Conservation (phyloP, 2,797 vertebrate species). For the Pseudotriccus pelzelni region DNA sequence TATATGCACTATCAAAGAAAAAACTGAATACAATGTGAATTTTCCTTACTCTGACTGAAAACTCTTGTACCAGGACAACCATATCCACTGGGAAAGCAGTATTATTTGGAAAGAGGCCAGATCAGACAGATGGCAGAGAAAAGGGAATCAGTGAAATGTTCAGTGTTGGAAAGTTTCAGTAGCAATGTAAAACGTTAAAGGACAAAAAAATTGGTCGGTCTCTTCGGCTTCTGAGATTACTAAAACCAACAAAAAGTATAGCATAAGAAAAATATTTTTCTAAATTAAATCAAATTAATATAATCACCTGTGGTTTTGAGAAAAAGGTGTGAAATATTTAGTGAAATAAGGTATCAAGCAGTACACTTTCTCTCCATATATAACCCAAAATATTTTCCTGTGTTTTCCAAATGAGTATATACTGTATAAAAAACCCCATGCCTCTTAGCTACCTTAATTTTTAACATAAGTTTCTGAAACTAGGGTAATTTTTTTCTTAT, state of each 20-base stretch:
- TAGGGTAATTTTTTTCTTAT: conserved; percentile 75
- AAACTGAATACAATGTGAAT: conserved; percentile 63
- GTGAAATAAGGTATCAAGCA: background rate
- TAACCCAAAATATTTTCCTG: background rate
- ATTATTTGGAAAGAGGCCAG: conserved; percentile 86
- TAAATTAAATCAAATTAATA: background rate
- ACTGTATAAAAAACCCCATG: background rate
- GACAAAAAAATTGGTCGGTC: conserved; percentile 78
- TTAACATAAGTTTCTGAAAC: conserved; percentile 75
- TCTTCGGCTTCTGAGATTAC: conserved; percentile 77
- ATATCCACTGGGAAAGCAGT: conserved; percentile 79
- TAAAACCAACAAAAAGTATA: background rate
- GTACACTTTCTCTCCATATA: background rate
- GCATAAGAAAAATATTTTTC: background rate
- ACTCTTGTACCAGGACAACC: conserved; percentile 84
- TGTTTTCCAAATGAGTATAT: background rate
- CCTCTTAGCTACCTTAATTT: conserved; percentile 72
- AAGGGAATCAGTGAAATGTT: conserved; percentile 80
- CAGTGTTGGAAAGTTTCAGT: conserved; percentile 77
- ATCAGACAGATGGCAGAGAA: conserved; percentile 89
- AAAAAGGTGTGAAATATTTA: background rate
- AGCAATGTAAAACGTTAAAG: conserved; percentile 75
- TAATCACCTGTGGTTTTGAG: background rate
- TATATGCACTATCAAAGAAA: conserved; percentile 62
- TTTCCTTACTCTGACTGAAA: conserved; percentile 85